Evolutionary conservation across 2,797 vertebrate genomes (phyloP).

Genomic region (Geotrypetes seraphini): DNA sequence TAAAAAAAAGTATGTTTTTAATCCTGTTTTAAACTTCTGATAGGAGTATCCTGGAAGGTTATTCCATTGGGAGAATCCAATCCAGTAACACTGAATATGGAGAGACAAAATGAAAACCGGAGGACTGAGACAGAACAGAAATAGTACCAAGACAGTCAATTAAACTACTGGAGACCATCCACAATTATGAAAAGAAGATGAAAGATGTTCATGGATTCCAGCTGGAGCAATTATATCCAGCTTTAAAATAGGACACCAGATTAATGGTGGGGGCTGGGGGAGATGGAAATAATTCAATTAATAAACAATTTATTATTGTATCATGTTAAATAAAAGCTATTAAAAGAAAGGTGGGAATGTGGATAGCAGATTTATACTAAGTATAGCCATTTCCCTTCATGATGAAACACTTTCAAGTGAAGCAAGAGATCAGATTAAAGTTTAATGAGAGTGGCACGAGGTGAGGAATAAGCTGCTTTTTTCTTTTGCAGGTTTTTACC

Average conservation of each 20-base stretch:
- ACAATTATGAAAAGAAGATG: neutral
- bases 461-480: slow-evolving; percentile 6
- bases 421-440: slow-evolving; percentile 44
- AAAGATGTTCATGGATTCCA: neutral
- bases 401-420: slow-evolving; percentile 32
- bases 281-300: slow-evolving; percentile 27
- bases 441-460: slow-evolving; percentile 25
- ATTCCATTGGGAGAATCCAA: no score
- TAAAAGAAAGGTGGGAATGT: slow-evolving; percentile 27
- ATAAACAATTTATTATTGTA: slow-evolving; percentile 46
- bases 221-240: fast-evolving
- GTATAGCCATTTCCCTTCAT: slow-evolving; percentile 15
- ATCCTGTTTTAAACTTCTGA: no score
- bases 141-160: neutral
- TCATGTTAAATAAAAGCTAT: slow-evolving; percentile 46
- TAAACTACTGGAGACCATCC: fast-evolving
- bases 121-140: no score
- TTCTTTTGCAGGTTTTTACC: no score
- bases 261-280: neutral
- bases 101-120: no score
- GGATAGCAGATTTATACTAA: slow-evolving; percentile 34
- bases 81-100: no score
- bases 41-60: no score
- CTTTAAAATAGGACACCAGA: neutral
- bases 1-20: no score